phyloP scores from a whole-genome alignment of 2,113 vertebrate genomes.

The Recurvirostra avosetta region DNA sequence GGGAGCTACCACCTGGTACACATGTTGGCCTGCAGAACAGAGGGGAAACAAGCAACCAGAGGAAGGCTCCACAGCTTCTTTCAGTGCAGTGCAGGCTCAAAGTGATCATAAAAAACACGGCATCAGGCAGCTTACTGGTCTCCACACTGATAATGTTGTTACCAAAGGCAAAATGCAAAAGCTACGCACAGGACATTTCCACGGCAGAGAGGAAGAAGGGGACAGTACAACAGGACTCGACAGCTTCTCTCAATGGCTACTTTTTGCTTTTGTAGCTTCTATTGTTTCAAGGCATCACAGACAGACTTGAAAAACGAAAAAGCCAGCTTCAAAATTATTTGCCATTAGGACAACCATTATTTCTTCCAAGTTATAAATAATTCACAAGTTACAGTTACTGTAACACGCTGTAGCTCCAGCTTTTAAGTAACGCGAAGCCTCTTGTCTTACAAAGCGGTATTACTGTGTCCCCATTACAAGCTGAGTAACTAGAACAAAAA shows the following conservation, averaged over 20 bases:
- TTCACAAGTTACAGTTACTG: neutral
- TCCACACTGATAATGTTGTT: neutral
- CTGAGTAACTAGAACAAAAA: constrained; percentile 48
- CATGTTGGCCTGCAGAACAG: neutral
- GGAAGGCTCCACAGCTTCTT: neutral
- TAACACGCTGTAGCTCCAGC: neutral
- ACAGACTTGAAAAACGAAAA: neutral
- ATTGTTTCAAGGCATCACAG: neutral
- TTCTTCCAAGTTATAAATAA: constrained; percentile 23
- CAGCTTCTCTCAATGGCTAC: neutral
- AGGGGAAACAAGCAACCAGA: neutral
- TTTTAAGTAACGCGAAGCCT: constrained; percentile 5
- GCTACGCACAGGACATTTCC: neutral
- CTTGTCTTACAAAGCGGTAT: constrained; percentile 28
- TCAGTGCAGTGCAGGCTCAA: neutral
- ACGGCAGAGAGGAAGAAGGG: neutral
- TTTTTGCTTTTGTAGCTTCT: neutral
- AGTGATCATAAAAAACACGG: neutral
- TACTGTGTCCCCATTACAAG: neutral
- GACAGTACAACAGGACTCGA: neutral
- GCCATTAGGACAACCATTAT: constrained; percentile 1
- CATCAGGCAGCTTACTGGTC: neutral
- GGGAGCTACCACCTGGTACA: neutral
- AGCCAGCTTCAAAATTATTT: neutral
- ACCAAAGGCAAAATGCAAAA: neutral